Evolutionary conservation across 1,140 invertebrate genomes (phyloP).

Genomic region (Cecropterus lyciades): DNA sequence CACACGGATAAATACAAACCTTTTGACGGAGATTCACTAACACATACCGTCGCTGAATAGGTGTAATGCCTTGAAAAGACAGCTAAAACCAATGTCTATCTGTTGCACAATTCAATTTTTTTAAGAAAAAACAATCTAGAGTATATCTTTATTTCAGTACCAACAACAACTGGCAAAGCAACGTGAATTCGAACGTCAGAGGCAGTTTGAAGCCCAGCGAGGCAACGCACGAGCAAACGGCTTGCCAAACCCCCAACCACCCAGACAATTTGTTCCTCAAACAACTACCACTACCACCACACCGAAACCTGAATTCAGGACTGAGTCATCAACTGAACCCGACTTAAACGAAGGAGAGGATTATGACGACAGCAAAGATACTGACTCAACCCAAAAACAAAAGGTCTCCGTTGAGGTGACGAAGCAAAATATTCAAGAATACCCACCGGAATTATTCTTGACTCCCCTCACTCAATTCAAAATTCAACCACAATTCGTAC

Average conservation of each 20-base stretch:
- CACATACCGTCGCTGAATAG: no score
- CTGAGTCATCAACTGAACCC: slow-evolving; percentile 58
- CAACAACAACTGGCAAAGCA: slow-evolving; percentile 67
- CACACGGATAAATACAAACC: no score
- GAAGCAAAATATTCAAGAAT: slow-evolving; percentile 72
- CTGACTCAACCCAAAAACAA: slow-evolving; percentile 44
- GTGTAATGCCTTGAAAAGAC: no score
- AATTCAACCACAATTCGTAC: slow-evolving; percentile 61
- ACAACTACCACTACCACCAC: slow-evolving; percentile 55
- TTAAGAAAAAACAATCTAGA: no score
- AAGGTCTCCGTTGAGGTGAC: slow-evolving; percentile 70
- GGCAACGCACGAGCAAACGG: slow-evolving; percentile 49
- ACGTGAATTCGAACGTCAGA: slow-evolving; percentile 63
- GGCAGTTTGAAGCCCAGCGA: slow-evolving; percentile 56
- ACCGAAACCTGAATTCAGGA: slow-evolving; percentile 48
- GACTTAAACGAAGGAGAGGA: slow-evolving; percentile 65
- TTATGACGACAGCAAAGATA: slow-evolving; percentile 48
- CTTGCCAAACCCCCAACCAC: slow-evolving; percentile 53
- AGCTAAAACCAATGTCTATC: no score
- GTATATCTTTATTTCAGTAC: slow-evolving; percentile 48
- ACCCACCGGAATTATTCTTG: slow-evolving; percentile 68
- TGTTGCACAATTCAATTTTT: no score
- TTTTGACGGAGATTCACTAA: no score
- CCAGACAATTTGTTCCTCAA: slow-evolving; percentile 60
- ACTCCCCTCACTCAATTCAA: slow-evolving; percentile 65